Evolutionary conservation across 2,888 invertebrate genomes (phyloP), one percentile per base, ranked within the genome.

Genomic region (Phengaris arion): DNA sequence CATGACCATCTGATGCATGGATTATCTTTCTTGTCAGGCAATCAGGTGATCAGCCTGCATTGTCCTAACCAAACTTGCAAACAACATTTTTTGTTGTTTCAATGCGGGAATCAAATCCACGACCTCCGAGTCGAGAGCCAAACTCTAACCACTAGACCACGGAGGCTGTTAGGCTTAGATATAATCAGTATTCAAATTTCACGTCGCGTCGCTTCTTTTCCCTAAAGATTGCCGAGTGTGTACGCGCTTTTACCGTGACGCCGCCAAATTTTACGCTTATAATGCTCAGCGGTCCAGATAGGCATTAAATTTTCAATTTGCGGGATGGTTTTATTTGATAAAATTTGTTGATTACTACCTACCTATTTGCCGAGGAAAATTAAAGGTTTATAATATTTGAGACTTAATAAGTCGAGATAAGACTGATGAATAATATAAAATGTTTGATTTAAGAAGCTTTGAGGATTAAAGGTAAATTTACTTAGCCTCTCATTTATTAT

Each of bases 211-310:
- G 35, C 35, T 35, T 35, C 35, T 35, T 35, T 35, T 3, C 35
- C 35, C 2, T 35, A 35, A 35, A 35, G 35, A 4, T 35, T 2
- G 4, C 52, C 10, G 22, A 10, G 9, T 59, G 59, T 22, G 59
- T 22, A 59, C 59, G 22, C 22, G 59, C 59, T 22, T 59, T 22
- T 59, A 10, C 22, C 59, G 10, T 59, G 59, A 59, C 59, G 59
- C 59, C 10, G 87, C 85, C 76, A 76, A 79, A 83, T 83, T 82
- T 77, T 79, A 77, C 76, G 76, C 76, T 80, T 80, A 81, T 77
- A 78, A 74, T 55, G 74, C 64, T 74, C 68, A 74, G 74, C 74
- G 74, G 68, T 35, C 74, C 74, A 54, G 74, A 74, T 75, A 68
- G 74, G 74, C 69, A 75, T 75, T 75, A 75, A 75, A 75, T 75